phyloP scores from a whole-genome alignment of 23 tunicate genomes.

The Phallusia fumigata region DNA sequence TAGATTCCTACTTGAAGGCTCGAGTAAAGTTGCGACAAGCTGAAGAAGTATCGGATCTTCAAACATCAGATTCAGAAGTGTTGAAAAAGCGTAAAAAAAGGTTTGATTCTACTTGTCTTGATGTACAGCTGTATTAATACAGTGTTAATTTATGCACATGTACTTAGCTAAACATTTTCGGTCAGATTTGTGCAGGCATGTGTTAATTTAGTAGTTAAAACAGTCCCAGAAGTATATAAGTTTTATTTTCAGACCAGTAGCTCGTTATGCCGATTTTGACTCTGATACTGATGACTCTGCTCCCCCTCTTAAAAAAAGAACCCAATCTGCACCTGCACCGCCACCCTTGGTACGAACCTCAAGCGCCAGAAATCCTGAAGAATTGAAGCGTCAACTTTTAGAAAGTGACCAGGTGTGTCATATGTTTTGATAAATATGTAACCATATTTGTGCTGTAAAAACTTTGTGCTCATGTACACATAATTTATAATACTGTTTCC shows the following conservation, averaged over 20 bases:
- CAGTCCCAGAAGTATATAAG: too few relatives aligned
- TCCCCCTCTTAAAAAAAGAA: slow-evolving; percentile 14
- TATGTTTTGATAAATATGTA: background rate
- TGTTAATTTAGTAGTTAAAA: too few relatives aligned
- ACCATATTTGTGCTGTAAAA: slow-evolving; percentile 1
- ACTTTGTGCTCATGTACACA: too few relatives aligned
- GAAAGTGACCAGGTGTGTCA: slow-evolving; percentile 14
- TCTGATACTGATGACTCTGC: slow-evolving; percentile 7
- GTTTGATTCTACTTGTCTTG: slow-evolving; percentile 1
- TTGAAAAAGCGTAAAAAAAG: background rate
- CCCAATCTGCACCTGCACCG: slow-evolving; percentile 12
- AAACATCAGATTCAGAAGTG: slow-evolving; percentile 9
- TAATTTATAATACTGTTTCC: too few relatives aligned
- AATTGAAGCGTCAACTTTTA: slow-evolving; percentile 6
- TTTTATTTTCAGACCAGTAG: slow-evolving; percentile 6
- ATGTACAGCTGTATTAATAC: background rate
- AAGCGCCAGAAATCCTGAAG: background rate
- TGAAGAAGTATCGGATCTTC: slow-evolving; percentile 9
- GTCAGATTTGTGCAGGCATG: too few relatives aligned
- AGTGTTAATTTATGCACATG: too few relatives aligned
- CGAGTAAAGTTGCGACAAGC: slow-evolving; percentile 6
- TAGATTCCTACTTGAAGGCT: slow-evolving; percentile 11
- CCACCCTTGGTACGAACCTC: slow-evolving; percentile 1
- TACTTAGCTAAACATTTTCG: too few relatives aligned
- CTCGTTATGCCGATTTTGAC: slow-evolving; percentile 14